Conservation (phyloP, 2,113 vertebrate species). For the Ariopsis seemanni region DNA sequence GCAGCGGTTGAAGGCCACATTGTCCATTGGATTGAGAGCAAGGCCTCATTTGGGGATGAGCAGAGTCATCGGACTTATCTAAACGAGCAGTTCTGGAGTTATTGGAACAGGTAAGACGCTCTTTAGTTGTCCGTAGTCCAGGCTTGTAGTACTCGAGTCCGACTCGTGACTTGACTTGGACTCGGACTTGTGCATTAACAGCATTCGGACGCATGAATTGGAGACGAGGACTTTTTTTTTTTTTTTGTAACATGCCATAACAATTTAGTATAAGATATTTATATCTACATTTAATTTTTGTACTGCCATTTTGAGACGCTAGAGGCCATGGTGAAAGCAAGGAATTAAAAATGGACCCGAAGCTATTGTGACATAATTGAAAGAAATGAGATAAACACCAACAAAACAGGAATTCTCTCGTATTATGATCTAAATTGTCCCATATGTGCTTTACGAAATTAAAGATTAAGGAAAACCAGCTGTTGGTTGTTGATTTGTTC, state of each 20-base stretch:
- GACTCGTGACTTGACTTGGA: too few relatives aligned
- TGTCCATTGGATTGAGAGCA: conserved; percentile 99
- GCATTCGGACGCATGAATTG: too few relatives aligned
- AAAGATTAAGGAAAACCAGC: too few relatives aligned
- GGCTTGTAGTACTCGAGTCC: too few relatives aligned
- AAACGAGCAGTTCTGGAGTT: conserved; percentile 99
- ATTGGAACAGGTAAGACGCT: conserved; percentile 91
- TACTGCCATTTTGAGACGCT: conserved; percentile 12
- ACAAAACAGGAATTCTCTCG: neutral
- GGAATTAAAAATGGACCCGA: conserved; percentile 1
- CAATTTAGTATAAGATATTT: too few relatives aligned
- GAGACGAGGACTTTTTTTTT: too few relatives aligned
- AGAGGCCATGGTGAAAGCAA: conserved; percentile 6
- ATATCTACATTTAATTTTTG: too few relatives aligned
- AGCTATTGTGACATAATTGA: neutral
- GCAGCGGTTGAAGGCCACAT: conserved; percentile 94
- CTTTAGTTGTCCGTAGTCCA: too few relatives aligned
- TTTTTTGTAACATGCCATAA: too few relatives aligned
- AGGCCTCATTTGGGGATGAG: conserved; percentile 97
- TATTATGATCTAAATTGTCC: neutral
- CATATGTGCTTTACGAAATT: too few relatives aligned
- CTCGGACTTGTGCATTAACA: too few relatives aligned
- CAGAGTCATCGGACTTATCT: conserved; percentile 92
- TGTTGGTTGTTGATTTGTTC: too few relatives aligned
- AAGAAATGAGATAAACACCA: neutral